phyloP scores from a whole-genome alignment of 1,140 invertebrate species.

The Lordiphosa stackelbergi region DNA sequence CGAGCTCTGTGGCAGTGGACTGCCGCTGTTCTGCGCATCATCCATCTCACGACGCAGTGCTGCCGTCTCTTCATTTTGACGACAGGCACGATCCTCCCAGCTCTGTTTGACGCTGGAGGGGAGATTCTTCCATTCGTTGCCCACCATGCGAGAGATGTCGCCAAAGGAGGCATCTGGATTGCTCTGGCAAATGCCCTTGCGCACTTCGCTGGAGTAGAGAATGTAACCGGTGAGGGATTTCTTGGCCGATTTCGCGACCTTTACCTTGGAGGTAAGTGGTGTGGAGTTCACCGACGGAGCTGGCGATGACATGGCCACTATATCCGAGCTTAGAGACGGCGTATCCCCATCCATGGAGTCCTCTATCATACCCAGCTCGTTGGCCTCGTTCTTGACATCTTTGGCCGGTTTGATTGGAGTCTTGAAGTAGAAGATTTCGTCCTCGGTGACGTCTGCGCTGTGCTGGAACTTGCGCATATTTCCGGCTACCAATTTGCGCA shows the following conservation, averaged over 20 bases:
- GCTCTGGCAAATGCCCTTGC: conserved; percentile 85
- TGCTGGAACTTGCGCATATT: conserved; percentile 91
- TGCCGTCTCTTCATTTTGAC: conserved; percentile 90
- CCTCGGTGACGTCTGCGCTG: conserved; percentile 89
- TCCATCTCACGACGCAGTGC: conserved; percentile 78
- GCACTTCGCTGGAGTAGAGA: conserved; percentile 97
- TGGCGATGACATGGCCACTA: conserved; percentile 77
- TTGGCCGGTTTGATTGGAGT: conserved; percentile 84
- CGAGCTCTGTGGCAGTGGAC: conserved; percentile 59
- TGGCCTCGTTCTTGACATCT: conserved; percentile 75
- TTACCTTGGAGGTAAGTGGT: conserved; percentile 79
- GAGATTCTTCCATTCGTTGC: conserved; percentile 97
- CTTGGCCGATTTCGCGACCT: conserved; percentile 76
- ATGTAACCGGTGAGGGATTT: conserved; percentile 98
- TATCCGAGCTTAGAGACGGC: conserved; percentile 85
- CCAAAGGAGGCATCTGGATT: conserved; percentile 98
- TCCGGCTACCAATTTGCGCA: conserved; percentile 86
- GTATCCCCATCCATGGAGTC: conserved; percentile 86
- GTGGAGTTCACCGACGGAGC: conserved; percentile 79
- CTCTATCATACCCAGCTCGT: conserved; percentile 81
- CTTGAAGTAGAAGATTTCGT: conserved; percentile 95
- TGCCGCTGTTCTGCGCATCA: conserved; percentile 77
- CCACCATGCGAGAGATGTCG: conserved; percentile 97
- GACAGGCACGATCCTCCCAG: conserved; percentile 94
- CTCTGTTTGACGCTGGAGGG: conserved; percentile 90